phyloP scores from a whole-genome alignment of 2,797 vertebrate species.

The Cyclopterus lumpus region DNA sequence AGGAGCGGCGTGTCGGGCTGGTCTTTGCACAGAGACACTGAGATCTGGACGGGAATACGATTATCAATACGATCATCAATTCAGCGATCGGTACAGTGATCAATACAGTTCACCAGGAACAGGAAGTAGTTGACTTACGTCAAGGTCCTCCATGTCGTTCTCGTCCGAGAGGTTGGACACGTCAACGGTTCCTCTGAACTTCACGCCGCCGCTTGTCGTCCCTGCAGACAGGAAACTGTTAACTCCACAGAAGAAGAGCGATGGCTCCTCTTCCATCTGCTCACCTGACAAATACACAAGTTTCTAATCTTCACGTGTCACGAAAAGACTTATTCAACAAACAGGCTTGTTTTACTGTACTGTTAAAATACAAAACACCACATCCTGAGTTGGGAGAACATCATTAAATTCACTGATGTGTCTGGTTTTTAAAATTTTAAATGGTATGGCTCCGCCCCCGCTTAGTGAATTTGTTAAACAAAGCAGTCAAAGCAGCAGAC shows the following conservation, averaged over 20 bases:
- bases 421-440: too few relatives aligned
- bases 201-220: conserved; percentile 86
- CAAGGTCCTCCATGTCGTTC: conserved; percentile 92
- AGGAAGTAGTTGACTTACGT: conserved; percentile 78
- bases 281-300: too few relatives aligned
- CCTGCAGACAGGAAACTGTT: conserved; percentile 74
- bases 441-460: too few relatives aligned
- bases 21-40: conserved; percentile 89
- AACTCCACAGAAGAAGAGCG: conserved; percentile 5
- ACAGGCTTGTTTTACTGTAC: too few relatives aligned
- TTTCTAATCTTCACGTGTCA: too few relatives aligned
- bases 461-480: too few relatives aligned
- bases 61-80: background rate
- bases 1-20: conserved; percentile 89
- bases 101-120: background rate
- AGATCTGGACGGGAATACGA: conserved; percentile 76
- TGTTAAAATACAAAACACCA: too few relatives aligned
- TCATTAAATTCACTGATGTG: too few relatives aligned
- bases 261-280: too few relatives aligned
- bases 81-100: background rate
- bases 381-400: too few relatives aligned
- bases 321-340: too few relatives aligned
- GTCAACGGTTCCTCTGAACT: conserved; percentile 91
- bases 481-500: too few relatives aligned
- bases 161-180: conserved; percentile 94